Evolutionary conservation across 2,888 invertebrate species (phyloP), one percentile per base, ranked within the genome.

Genomic region (Asteroscopus sphinx): DNA sequence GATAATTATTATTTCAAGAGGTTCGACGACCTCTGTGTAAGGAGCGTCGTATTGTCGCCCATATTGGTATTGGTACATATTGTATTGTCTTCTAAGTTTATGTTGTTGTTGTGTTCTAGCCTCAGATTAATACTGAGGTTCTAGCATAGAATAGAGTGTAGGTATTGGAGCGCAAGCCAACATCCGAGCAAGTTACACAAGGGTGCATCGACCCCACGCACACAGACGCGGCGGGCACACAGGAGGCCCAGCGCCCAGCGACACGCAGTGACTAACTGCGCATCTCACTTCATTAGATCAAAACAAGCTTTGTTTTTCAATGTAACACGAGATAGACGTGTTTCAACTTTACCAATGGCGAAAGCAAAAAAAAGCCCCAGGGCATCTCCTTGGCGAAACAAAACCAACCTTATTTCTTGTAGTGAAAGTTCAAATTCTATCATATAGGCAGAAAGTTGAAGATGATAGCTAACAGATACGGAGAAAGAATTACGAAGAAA

Each of bases 251-350:
- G 21, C 30, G 21, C 47, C 11, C 45, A 37, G 57, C 63, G 25
- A 47, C 49, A 57, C 45, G 11, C 2, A 12, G 6, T 15, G 13
- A 42, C 40, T 30, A 28, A 56, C 56, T 41, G 41, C 35, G 40
- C 42, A 49, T 53, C 40, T 25, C 49, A 44, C 48, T 60, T 60
- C 60, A 60, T 64, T 65, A 60, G 35, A 42, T 47, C 47, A 15
- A 45, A 60, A 68, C 53, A 51, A 60, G 51, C 53, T 54, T 54
- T 54, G 59, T 65, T 55, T 68, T 49, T 51, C 41, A 47, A 54
- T 47, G 42, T 47, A 60, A 59, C 41, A 41, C 16, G 39, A 64
- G 48, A 56, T 36, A 59, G 35, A 40, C 44, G 41, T 48, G 62
- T 30, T 35, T 46, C 33, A 40, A 62, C 39, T 40, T 62, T 55